A percentile compares a stretch with the other conserved stretches of the same genome.
Evolutionary conservation across 1,140 invertebrate species (phyloP).

Genomic region (Eueides isabella): DNA sequence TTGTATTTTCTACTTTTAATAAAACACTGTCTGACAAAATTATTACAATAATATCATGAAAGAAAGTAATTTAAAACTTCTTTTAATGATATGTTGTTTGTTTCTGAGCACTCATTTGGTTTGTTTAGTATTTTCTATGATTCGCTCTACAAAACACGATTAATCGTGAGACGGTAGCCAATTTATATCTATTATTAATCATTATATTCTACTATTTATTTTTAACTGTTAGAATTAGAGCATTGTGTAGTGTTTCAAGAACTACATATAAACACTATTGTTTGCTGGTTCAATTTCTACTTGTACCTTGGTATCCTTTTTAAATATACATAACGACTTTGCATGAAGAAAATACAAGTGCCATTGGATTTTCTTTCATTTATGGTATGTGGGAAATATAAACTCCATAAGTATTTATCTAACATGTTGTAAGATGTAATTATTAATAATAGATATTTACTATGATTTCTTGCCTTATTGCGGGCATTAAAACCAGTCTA

Average conservation of each 20-base stretch:
- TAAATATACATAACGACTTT: no score
- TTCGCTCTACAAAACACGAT: conserved; percentile 26
- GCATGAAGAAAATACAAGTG: no score
- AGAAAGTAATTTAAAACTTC: no score
- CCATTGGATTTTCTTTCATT: no score
- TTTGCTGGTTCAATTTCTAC: background rate
- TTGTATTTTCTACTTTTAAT: no score
- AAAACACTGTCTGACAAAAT: no score
- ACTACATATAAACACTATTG: background rate
- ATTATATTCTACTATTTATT: background rate
- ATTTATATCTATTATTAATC: background rate
- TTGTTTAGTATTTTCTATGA: conserved; percentile 11
- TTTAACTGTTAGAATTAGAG: background rate
- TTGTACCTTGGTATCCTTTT: no score
- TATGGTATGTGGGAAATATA: no score
- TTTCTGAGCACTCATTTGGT: background rate
- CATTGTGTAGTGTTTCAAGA: background rate
- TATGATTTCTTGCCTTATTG: conserved; percentile 43
- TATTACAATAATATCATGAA: no score
- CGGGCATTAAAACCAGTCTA: conserved; percentile 46
- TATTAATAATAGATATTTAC: conserved; percentile 3
- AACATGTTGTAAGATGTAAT: background rate
- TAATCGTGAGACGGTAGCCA: conserved; percentile 27
- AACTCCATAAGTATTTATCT: no score
- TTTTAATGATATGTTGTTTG: background rate